These are phyloP conservation scores for Salmo trutta DNA, from an alignment of 2,797 vertebrate species.

Conservation along the genomic window DNA sequence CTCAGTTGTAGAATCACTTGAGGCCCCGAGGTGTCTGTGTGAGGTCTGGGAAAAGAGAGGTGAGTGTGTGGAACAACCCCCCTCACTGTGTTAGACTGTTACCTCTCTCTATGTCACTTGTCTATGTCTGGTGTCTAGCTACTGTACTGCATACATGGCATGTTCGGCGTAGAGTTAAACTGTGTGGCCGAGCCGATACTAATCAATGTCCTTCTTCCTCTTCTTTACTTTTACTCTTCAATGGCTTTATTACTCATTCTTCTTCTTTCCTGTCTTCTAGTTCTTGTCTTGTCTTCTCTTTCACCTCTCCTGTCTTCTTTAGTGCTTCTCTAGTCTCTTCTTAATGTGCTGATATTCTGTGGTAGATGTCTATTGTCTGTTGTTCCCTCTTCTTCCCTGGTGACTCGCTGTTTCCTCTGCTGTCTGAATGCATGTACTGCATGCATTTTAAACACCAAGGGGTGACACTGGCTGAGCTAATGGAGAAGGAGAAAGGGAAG, in stretches of 20 bases:
- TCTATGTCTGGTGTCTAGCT: not conserved
- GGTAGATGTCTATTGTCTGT: not conserved
- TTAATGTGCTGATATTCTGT: not conserved
- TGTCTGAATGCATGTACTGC: slow-evolving; percentile 82
- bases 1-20: not conserved
- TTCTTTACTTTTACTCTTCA: slow-evolving; percentile 28
- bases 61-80: not conserved
- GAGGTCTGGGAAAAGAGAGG: not conserved
- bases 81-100: not conserved
- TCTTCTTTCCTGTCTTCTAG: not conserved
- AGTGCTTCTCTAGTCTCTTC: not conserved
- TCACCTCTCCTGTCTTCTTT: not conserved
- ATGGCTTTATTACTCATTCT: not conserved
- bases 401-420: slow-evolving; percentile 83
- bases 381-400: slow-evolving; percentile 11
- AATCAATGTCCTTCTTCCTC: slow-evolving; percentile 42
- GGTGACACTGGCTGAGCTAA: slow-evolving; percentile 93
- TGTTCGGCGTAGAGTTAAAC: slow-evolving; percentile 12
- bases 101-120: not conserved
- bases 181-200: slow-evolving; percentile 25
- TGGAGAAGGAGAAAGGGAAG: slow-evolving; percentile 94
- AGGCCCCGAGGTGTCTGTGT: not conserved
- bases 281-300: not conserved
- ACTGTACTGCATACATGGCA: not conserved
- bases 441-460: slow-evolving; percentile 84